Evolutionary conservation across 2,888 invertebrate genomes (phyloP).

Genomic region (Sinhomidia bicolor): DNA sequence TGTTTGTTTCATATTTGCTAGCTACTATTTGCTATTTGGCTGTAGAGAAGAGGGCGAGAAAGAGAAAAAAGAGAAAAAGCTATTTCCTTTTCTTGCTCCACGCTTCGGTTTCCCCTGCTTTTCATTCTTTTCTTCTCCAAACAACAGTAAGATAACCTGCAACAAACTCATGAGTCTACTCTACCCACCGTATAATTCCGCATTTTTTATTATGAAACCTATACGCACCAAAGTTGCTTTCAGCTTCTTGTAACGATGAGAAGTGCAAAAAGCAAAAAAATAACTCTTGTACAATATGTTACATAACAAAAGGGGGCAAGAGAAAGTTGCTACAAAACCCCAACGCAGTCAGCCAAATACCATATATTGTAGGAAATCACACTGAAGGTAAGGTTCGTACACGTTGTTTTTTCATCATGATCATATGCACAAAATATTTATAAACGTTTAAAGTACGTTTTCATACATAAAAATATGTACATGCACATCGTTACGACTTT

Average conservation of each 20-base stretch:
- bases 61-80: too few relatives aligned
- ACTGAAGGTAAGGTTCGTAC: too few relatives aligned
- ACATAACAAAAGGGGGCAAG: not conserved
- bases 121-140: not conserved
- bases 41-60: too few relatives aligned
- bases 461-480: not conserved
- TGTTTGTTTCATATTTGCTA: too few relatives aligned
- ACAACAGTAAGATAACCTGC: not conserved
- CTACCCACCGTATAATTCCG: not conserved
- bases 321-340: not conserved
- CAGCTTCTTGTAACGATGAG: not conserved
- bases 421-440: not conserved
- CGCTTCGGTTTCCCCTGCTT: not conserved
- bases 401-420: too few relatives aligned
- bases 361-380: too few relatives aligned
- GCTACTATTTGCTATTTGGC: not conserved
- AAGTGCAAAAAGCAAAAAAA: slow-evolving; percentile 6
- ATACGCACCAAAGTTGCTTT: not conserved
- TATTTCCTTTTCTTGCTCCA: not conserved
- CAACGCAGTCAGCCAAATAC: not conserved
- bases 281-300: not conserved
- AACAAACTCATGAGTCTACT: not conserved
- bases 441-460: not conserved
- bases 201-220: not conserved
- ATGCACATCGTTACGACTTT: too few relatives aligned